Evolutionary conservation across 2,113 vertebrate genomes (phyloP).

Genomic region (Collichthys lucidus): DNA sequence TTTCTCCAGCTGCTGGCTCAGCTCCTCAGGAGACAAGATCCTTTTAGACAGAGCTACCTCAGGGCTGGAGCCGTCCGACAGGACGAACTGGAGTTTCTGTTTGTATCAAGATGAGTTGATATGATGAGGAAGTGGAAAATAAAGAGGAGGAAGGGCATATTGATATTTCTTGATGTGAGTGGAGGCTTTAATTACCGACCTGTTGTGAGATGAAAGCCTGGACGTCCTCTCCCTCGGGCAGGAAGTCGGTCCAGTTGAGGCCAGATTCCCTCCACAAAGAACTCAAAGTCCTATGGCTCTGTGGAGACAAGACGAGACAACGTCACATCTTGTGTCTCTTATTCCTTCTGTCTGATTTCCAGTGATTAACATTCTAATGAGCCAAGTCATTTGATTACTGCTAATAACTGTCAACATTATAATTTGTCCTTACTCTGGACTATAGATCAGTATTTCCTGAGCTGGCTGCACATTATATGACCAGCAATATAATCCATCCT

Average conservation of each 20-base stretch:
- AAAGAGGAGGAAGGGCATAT: not conserved
- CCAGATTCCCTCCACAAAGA: constrained; percentile 93
- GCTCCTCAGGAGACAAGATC: constrained; percentile 89
- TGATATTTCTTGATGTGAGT: not conserved
- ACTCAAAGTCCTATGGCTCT: constrained; percentile 99
- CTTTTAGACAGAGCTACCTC: constrained; percentile 87
- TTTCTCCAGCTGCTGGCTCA: constrained; percentile 91
- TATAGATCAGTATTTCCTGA: not conserved
- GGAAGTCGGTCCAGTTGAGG: constrained; percentile 91
- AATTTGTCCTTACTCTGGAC: not conserved
- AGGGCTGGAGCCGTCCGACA: constrained; percentile 86
- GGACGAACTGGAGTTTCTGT: constrained; percentile 94
- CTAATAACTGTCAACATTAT: not conserved
- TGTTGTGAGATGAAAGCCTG: constrained; percentile 92
- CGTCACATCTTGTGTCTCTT: not conserved
- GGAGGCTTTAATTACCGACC: constrained; percentile 75
- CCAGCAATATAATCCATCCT: not conserved
- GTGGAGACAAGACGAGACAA: constrained; percentile 55
- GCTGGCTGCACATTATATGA: not conserved
- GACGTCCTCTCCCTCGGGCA: constrained; percentile 93
- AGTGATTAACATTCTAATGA: not conserved
- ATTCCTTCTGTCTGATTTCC: not conserved
- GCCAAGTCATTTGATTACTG: not conserved
- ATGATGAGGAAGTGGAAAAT: not conserved
- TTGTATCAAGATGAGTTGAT: not conserved